Evolutionary conservation across 2,888 invertebrate species (phyloP), one percentile per base, ranked within the genome.

Genomic region (Eucera pruinosa): DNA sequence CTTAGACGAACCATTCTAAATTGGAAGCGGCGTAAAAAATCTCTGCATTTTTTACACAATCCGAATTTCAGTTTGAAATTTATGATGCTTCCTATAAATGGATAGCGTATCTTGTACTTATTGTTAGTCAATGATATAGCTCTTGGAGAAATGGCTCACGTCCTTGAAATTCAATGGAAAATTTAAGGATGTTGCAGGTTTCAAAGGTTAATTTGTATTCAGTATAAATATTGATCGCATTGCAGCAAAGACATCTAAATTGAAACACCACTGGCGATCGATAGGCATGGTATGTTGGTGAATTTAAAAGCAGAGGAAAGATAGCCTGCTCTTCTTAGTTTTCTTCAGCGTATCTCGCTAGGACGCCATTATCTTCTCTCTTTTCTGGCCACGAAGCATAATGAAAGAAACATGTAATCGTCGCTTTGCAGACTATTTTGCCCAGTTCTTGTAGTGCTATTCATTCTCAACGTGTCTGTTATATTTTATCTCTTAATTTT

Each of bases 191-290:
- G 27, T 60, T n/a, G 11, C 20, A 20, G 25, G 7, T 25, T n/a
- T 15, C n/a, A 27, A 27, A 54, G 60, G 60, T 74, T 55, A 68
- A 69, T 83, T 77, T 61, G 54, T 43, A 66, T 77, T 74, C 70
- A 47, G 66, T 66, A 79, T 72, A 83, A 87, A 85, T 86, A 85
- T 87, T 81, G 88, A 88, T 87, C 85, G 78, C 68, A 67, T 78
- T 86, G 88, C 85, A 86, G 78, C 81, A 85, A 81, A 76, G 79
- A 75, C 76, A 77, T 76, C 76, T 61, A 78, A 82, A 86, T 78
- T 52, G 75, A 75, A 76, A 61, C 57, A 70, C 68, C 36, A 50
- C 60, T 73, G 69, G 54, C 76, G 85, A 85, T 88, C 85, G 81
- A 86, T 88, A 85, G 69, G 43, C 62, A 64, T 64, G 80, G 73